phyloP scores from a whole-genome alignment of 1,140 invertebrate species.

The Oedothorax gibbosus region DNA sequence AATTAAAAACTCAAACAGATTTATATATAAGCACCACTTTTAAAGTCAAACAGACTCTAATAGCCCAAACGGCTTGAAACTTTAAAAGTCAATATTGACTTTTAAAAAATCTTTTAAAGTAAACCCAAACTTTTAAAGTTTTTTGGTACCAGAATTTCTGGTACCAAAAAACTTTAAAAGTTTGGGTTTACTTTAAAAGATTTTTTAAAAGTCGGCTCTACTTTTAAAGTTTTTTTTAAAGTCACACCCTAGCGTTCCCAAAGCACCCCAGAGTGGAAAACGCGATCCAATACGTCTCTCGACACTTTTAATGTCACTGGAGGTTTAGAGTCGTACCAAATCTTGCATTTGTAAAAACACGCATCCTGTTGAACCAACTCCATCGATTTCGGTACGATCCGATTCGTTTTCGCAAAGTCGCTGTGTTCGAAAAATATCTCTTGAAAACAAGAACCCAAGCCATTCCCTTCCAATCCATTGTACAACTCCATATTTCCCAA shows the following conservation, averaged over 20 bases:
- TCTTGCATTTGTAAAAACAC: background rate
- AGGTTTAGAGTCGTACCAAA: background rate
- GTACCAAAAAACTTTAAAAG: background rate
- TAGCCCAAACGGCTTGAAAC: background rate
- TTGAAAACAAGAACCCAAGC: conserved; percentile 4
- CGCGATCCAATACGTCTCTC: no score
- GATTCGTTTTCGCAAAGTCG: background rate
- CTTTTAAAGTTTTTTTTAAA: conserved; percentile 15
- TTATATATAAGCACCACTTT: background rate
- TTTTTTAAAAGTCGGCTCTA: background rate
- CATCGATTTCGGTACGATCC: background rate
- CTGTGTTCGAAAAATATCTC: conserved; percentile 36
- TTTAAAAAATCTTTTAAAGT: background rate
- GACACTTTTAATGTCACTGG: background rate
- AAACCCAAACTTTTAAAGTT: background rate
- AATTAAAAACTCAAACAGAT: background rate
- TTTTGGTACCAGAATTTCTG: background rate
- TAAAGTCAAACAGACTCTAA: background rate
- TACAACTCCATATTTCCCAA: conserved; percentile 32
- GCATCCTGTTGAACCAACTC: conserved; percentile 12
- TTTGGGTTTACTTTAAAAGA: background rate
- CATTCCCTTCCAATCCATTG: conserved; percentile 21
- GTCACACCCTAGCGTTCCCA: background rate
- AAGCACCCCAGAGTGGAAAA: background rate
- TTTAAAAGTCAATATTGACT: background rate